Conservation (phyloP, 2,113 vertebrate genomes). For the Eulacestoma nigropectus region DNA sequence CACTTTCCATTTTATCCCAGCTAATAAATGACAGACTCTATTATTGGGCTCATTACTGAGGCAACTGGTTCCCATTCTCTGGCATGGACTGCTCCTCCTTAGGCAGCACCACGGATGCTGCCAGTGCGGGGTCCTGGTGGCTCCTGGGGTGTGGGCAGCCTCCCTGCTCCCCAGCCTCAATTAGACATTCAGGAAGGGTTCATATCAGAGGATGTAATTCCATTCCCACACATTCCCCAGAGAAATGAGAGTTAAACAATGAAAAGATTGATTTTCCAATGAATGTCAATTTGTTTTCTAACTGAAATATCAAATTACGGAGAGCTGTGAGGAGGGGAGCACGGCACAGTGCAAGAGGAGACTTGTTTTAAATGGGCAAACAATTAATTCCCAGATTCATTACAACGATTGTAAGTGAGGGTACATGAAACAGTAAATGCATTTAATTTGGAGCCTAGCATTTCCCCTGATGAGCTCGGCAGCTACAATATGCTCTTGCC, state of each 20-base stretch:
- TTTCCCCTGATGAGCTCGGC: slow-evolving; percentile 7
- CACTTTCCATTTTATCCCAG: neutral
- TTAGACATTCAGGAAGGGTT: neutral
- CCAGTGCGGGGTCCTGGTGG: rapidly evolving
- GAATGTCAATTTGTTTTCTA: slow-evolving; percentile 62
- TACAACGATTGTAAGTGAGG: neutral
- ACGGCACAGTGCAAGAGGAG: neutral
- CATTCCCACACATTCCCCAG: neutral
- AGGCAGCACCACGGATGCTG: neutral
- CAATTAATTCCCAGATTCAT: slow-evolving; percentile 64
- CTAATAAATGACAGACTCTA: neutral
- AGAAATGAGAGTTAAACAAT: slow-evolving; percentile 59
- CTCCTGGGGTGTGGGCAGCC: neutral
- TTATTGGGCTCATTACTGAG: neutral
- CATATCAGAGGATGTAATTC: slow-evolving; percentile 4
- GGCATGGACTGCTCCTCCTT: neutral
- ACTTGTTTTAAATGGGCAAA: slow-evolving; percentile 40
- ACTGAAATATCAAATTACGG: slow-evolving; percentile 45
- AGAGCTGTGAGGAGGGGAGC: neutral
- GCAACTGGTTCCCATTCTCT: neutral
- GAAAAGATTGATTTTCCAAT: slow-evolving; percentile 63
- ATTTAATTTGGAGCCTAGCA: slow-evolving; percentile 44
- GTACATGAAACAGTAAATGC: slow-evolving; percentile 31
- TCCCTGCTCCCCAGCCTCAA: neutral
- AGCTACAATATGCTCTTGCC: neutral